A percentile compares a stretch with the other conserved stretches of the same genome.
Evolutionary conservation across 2,113 vertebrate genomes (phyloP).

Genomic region (Vimba vimba): DNA sequence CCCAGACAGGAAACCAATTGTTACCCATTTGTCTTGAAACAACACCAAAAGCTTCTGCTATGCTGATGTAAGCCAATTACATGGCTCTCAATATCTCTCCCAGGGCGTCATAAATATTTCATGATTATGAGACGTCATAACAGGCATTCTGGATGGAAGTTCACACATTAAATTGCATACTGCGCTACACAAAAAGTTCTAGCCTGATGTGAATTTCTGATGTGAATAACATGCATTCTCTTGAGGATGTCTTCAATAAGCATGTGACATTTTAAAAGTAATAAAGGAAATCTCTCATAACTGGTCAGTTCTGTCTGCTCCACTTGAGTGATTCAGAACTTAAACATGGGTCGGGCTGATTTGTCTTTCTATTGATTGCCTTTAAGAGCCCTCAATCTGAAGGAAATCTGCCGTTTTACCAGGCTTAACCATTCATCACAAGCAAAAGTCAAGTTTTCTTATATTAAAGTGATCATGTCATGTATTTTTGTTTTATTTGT

Average conservation of each 20-base stretch:
- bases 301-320: slow-evolving; percentile 6
- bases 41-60: neutral
- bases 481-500: neutral
- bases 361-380: slow-evolving; percentile 16
- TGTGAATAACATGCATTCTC: neutral
- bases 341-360: neutral
- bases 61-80: slow-evolving; percentile 37
- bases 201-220: slow-evolving; percentile 13
- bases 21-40: slow-evolving; percentile 23
- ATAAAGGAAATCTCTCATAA: slow-evolving; percentile 13
- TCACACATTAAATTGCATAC: slow-evolving; percentile 16
- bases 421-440: neutral
- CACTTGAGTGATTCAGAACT: slow-evolving; percentile 15
- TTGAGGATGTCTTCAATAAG: neutral
- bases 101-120: slow-evolving; percentile 27
- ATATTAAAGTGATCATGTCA: neutral
- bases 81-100: slow-evolving; percentile 20
- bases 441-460: neutral
- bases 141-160: slow-evolving; percentile 12
- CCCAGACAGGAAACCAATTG: no score
- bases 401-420: neutral
- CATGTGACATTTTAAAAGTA: slow-evolving; percentile 18
- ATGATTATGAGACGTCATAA: slow-evolving; percentile 26
- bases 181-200: neutral
- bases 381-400: neutral